Evolutionary conservation across 2,113 vertebrate genomes (phyloP), one percentile per base, ranked within the genome.

Genomic region (Romanogobio albipinnatus): DNA sequence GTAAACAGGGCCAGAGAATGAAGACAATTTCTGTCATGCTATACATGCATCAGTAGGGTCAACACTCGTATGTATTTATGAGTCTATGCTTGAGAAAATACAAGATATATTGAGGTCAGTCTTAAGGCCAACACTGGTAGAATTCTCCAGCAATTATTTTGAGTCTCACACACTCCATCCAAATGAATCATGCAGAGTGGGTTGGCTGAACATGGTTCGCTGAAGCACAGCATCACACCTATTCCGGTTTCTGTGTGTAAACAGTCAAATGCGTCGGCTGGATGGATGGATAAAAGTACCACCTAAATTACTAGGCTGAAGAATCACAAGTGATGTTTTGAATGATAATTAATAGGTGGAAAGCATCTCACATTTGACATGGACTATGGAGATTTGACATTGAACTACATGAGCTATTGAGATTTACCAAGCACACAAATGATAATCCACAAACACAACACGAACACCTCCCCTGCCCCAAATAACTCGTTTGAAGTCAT

Each of bases 111-210:
- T 53, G 3, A 15, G 49, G 51, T 70, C 47, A 47, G 70, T 13
- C 70, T 61, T 39, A 14, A 75, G 62, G 82, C 62, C 66, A 73
- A 17, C 13, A 33, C 36, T 49, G 26, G 15, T 29, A 59, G 22
- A 24, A 83, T 47, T 76, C 45, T 68, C 39, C 78, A 81, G 43
- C 24, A 66, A 81, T 81, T 68, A 66, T 81, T 66, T 51, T 33
- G 15, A 68, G 43, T 66, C 78, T 49, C 13, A 47, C 43, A n/a
- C 5, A 22, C 17, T 51, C 56, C 6, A 43, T 77, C 53, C 43
- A 29, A 66, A 81, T 81, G 61, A 81, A 81, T 81, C 78, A 81
- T 81, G 61, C 24, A 81, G 45, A 68, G 76, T 79, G 29, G 58
- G 76, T 26, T 47, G 49, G 7, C 43, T 80, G 78, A 49, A 62